Conservation (phyloP, 2,113 vertebrate genomes). For the Crotalus horridus region DNA sequence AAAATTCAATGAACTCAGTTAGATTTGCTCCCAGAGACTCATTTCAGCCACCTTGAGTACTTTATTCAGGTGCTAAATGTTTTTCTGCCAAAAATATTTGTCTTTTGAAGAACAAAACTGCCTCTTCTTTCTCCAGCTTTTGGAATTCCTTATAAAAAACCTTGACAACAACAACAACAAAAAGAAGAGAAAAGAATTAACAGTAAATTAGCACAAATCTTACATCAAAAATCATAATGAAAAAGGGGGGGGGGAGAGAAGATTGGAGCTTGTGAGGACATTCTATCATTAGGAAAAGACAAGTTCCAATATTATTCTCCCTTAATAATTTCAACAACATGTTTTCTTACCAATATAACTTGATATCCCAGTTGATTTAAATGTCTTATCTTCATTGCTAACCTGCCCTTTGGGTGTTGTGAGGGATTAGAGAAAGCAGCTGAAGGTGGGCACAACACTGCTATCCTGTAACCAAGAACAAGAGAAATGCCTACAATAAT, state of each 20-base stretch:
- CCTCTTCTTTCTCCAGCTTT: constrained; percentile 60
- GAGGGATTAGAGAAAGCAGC: constrained; percentile 76
- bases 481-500: neutral
- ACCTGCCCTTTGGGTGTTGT: constrained; percentile 69
- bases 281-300: neutral
- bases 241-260: too few relatives aligned
- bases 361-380: constrained; percentile 80
- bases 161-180: constrained; percentile 56
- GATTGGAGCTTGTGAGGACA: neutral
- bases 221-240: neutral
- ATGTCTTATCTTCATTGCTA: constrained; percentile 82
- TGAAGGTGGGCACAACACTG: constrained; percentile 71
- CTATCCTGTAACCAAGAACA: constrained; percentile 71
- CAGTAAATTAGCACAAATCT: neutral
- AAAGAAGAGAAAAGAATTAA: constrained; percentile 10
- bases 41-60: constrained; percentile 20
- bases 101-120: constrained; percentile 63
- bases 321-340: neutral
- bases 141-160: constrained; percentile 69
- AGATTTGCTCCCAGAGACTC: neutral
- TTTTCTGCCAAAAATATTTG: constrained; percentile 66
- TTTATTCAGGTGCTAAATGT: constrained; percentile 24
- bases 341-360: constrained; percentile 81
- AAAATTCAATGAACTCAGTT: neutral
- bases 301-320: neutral